Conservation (phyloP, 2,888 invertebrate genomes). For the Steinernema carpocapsae region DNA sequence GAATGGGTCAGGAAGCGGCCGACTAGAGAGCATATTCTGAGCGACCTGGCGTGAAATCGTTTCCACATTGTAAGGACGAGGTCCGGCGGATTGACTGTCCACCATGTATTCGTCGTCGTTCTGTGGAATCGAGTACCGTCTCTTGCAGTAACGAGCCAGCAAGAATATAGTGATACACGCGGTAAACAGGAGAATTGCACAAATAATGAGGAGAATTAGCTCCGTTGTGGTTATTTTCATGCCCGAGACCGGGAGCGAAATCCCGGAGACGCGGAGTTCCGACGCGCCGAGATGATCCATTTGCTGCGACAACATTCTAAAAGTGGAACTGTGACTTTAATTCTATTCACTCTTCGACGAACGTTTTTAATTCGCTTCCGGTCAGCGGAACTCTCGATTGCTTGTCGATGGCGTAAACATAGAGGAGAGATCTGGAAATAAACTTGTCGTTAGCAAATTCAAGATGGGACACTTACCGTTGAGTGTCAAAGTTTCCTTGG, state of each 20-base stretch:
- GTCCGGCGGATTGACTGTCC: constrained; percentile 55
- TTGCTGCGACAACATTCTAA: constrained; percentile 37
- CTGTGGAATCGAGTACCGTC: constrained; percentile 39
- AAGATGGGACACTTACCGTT: constrained; percentile 3
- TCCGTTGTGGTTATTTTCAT: constrained; percentile 43
- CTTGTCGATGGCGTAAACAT: constrained; percentile 59
- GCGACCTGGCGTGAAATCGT: constrained; percentile 61
- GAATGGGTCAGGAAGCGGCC: constrained; percentile 58
- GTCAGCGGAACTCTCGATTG: constrained; percentile 50
- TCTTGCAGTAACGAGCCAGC: constrained; percentile 49
- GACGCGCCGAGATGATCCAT: constrained; percentile 33
- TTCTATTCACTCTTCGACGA: too few species aligned
- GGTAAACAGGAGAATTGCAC: constrained; percentile 41
- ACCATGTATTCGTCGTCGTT: constrained; percentile 65
- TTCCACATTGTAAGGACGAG: constrained; percentile 67
- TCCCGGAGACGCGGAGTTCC: constrained; percentile 36
- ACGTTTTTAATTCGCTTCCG: constrained; percentile 26
- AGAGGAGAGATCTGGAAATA: constrained; percentile 50
- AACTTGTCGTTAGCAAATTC: neutral
- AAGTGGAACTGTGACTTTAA: neutral
- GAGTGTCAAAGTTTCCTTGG: constrained; percentile 49
- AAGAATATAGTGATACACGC: constrained; percentile 44
- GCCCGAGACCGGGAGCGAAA: constrained; percentile 32
- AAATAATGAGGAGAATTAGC: constrained; percentile 45
- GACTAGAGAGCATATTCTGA: constrained; percentile 56